Evolutionary conservation across 2,888 invertebrate species (phyloP), one percentile per base, ranked within the genome.

Genomic region (Ectobius pallidus): DNA sequence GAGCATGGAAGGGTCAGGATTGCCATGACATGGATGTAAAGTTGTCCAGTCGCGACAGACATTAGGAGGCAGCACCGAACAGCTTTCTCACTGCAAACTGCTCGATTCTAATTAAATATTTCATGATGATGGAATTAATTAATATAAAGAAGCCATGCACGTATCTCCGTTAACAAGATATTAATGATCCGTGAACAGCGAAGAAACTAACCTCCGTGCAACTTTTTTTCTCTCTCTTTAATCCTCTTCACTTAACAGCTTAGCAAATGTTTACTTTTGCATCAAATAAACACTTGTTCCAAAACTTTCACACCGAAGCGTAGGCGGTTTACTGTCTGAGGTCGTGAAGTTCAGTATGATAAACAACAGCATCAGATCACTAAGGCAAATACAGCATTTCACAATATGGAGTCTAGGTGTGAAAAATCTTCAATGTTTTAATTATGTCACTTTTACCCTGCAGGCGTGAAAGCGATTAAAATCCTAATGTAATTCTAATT

Each of bases 361-460:
- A 25, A n/a, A 9, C 25, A 25, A 52, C 52, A 52, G 25, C 52
- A 20, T 22, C 1, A 25, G 25, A 11, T 52, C 52, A 52, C 16
- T 58, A 58, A 58, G 32, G 27, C 58, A 58, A 32, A 58, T 58
- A 58, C 16, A n/a, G 16, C 30, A n/a, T 58, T 58, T 58, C 58
- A 30, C 58, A 58, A 58, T 30, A 9, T 58, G 6, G n/a, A 4
- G 58, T 58, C 27, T 58, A 58, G 30, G 30, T 58, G 58, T 58
- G 58, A 58, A 58, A 55, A 58, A 58, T 30, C 16, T 4, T n/a
- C 25, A 58, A 58, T 32, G 32, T 30, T 16, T 58, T 58, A 58
- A 58, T 58, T 58, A 58, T 58, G 58, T 58, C 58, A 58, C 58
- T 58, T 58, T 25, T 58, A 1, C 58, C 58, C 30, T 16, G 58